phyloP scores from a whole-genome alignment of 2,888 invertebrate species.

The Pseudoips prasinana region DNA sequence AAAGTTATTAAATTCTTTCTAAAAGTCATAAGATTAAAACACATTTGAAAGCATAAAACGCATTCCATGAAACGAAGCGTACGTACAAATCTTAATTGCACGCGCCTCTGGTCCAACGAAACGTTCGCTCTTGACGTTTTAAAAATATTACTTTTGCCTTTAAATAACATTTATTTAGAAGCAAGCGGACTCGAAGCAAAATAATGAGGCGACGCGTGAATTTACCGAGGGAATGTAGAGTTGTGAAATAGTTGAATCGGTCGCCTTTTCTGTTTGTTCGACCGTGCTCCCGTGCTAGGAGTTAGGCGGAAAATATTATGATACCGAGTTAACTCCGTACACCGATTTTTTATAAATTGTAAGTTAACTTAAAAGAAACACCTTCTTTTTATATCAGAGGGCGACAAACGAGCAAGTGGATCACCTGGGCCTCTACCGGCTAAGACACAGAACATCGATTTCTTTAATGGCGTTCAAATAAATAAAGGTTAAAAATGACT shows the following conservation, averaged over 20 bases:
- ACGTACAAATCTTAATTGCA: slow-evolving; percentile 62
- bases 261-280: slow-evolving; percentile 48
- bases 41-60: slow-evolving; percentile 38
- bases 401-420: too few species aligned
- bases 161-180: slow-evolving; percentile 69
- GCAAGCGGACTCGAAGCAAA: slow-evolving; percentile 54
- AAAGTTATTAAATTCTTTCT: slow-evolving; percentile 38
- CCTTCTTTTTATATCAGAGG: too few species aligned
- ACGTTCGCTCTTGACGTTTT: slow-evolving; percentile 55
- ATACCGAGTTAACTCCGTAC: too few species aligned
- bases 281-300: slow-evolving; percentile 34
- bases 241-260: slow-evolving; percentile 37
- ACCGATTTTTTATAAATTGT: too few species aligned
- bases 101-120: slow-evolving; percentile 35
- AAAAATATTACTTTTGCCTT: slow-evolving; percentile 69
- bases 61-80: slow-evolving; percentile 43
- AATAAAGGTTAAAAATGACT: too few species aligned
- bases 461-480: too few species aligned
- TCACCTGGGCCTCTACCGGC: too few species aligned
- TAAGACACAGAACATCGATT: too few species aligned
- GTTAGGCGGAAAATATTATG: slow-evolving; percentile 49
- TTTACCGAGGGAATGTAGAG: slow-evolving; percentile 35
- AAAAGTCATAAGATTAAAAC: slow-evolving; percentile 38
- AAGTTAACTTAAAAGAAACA: too few species aligned
- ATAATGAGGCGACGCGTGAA: slow-evolving; percentile 69